These are phyloP conservation scores for Chiridota heheva DNA, from an alignment of 35 echinoderm and acorn worm genomes.

Conservation along the genomic window DNA sequence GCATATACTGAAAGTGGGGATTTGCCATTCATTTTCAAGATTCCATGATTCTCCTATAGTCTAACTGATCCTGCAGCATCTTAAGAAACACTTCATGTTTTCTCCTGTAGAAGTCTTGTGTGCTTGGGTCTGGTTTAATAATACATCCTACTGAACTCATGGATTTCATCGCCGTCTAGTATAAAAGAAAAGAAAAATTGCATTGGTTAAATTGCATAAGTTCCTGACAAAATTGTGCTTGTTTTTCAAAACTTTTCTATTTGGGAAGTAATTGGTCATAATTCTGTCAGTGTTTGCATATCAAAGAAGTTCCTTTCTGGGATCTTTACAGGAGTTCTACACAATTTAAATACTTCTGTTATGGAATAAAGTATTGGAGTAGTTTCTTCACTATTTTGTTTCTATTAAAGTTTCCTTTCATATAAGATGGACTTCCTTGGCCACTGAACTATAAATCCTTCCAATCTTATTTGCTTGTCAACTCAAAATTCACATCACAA, in stretches of 20 bases:
- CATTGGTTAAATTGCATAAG: background rate
- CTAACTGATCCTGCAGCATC: constrained; percentile 81
- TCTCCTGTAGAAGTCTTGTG: constrained; percentile 53
- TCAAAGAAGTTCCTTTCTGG: background rate
- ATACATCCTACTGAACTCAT: constrained; percentile 71
- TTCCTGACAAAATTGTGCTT: background rate
- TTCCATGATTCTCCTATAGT: constrained; percentile 80
- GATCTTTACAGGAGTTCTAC: background rate
- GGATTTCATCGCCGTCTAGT: constrained; percentile 65
- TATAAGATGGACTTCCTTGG: background rate
- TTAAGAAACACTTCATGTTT: constrained; percentile 80
- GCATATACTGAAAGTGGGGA: too few relatives aligned
- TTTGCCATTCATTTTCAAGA: background rate
- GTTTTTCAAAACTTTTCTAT: background rate
- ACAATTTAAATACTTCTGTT: background rate
- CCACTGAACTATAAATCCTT: background rate
- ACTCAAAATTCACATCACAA: too few relatives aligned
- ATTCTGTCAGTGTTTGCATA: background rate
- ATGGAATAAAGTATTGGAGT: too few relatives aligned
- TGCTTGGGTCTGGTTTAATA: constrained; percentile 42
- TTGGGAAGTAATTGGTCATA: background rate
- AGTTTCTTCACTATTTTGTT: too few relatives aligned
- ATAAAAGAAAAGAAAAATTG: background rate
- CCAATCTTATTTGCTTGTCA: background rate
- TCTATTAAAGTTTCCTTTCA: background rate